These are phyloP conservation scores for Caenorhabditis remanei DNA, from an alignment of 1,140 invertebrate genomes.

Conservation along the genomic window DNA sequence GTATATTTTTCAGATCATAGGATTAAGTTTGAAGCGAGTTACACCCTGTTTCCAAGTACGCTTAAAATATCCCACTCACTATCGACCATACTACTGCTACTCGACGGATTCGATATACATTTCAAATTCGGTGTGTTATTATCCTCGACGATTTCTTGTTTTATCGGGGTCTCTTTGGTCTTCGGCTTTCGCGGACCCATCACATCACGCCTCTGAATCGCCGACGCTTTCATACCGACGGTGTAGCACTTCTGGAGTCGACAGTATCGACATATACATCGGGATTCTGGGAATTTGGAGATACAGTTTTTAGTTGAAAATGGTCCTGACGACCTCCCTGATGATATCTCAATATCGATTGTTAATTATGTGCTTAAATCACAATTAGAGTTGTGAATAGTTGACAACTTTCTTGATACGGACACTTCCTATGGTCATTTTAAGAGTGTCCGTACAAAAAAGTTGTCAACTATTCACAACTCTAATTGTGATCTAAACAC, in stretches of 20 bases:
- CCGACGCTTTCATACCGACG: conserved; percentile 62
- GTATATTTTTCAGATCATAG: too few relatives aligned
- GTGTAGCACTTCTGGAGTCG: conserved; percentile 61
- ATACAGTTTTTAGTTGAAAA: too few relatives aligned
- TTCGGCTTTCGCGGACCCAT: conserved; percentile 62
- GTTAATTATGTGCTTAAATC: too few relatives aligned
- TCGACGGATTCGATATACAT: conserved; percentile 26
- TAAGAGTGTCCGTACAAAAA: neutral
- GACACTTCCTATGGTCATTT: too few relatives aligned
- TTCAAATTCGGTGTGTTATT: neutral
- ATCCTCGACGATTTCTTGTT: neutral
- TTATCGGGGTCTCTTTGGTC: conserved; percentile 5
- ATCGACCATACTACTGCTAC: conserved; percentile 5
- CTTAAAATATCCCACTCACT: neutral
- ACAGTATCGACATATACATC: conserved; percentile 64
- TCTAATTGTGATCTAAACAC: too few relatives aligned
- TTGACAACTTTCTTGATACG: too few relatives aligned
- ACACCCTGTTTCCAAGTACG: too few relatives aligned
- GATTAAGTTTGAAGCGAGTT: too few relatives aligned
- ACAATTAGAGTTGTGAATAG: too few relatives aligned
- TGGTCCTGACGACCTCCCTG: too few relatives aligned
- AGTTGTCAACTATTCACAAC: neutral
- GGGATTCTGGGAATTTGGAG: conserved; percentile 58
- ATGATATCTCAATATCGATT: too few relatives aligned
- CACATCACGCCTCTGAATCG: conserved; percentile 61